These are phyloP conservation scores for Trichogramma evanescens DNA, from an alignment of 2,888 invertebrate genomes.

Conservation along the genomic window DNA sequence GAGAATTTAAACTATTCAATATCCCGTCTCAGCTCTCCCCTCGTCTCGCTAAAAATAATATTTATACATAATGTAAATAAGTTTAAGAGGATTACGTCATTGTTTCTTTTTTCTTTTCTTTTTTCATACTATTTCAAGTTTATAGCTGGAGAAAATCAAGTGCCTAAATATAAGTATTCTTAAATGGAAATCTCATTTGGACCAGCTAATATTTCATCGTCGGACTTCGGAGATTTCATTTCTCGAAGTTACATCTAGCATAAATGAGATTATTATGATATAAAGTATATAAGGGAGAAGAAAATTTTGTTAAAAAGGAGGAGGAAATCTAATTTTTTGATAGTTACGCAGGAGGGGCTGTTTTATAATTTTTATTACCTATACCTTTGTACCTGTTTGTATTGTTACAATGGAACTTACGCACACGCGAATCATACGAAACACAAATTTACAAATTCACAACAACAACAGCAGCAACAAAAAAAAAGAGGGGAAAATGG, in stretches of 20 bases:
- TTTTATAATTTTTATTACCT: conserved; percentile 22
- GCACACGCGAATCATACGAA: conserved; percentile 18
- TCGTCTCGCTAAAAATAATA: too few species aligned
- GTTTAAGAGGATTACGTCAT: too few species aligned
- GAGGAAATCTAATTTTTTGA: conserved; percentile 10
- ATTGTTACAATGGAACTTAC: not conserved
- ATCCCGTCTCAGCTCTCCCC: too few species aligned
- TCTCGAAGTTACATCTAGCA: conserved; percentile 13
- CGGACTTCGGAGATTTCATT: not conserved
- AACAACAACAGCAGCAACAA: not conserved
- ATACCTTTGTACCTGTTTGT: conserved; percentile 24
- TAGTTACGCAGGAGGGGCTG: conserved; percentile 5
- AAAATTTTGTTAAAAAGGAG: conserved; percentile 7
- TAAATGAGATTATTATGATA: conserved; percentile 16
- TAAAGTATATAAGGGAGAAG: conserved; percentile 8
- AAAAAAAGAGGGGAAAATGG: not conserved
- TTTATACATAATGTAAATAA: too few species aligned
- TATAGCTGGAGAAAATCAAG: too few species aligned
- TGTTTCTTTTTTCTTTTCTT: too few species aligned
- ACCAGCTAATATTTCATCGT: too few species aligned
- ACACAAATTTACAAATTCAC: conserved; percentile 14
- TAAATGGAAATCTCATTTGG: too few species aligned
- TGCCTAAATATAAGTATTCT: too few species aligned
- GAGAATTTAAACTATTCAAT: too few species aligned
- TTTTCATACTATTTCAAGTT: too few species aligned